phyloP scores from a whole-genome alignment of 2,888 invertebrate species.

The Octodonta nipae region DNA sequence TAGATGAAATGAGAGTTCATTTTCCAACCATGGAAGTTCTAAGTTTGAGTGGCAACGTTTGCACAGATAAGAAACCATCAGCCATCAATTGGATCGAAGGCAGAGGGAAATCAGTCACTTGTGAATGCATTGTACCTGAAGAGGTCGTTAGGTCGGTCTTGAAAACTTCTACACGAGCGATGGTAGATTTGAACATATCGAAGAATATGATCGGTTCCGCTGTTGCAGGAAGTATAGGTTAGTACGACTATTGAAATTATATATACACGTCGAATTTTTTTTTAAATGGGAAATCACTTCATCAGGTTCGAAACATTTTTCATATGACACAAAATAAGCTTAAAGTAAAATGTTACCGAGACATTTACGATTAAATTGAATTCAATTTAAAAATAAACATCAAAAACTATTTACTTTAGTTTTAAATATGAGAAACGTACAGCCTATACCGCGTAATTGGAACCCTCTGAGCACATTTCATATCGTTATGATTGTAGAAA shows the following conservation, averaged over 20 bases:
- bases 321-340: too few species aligned
- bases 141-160: conserved; percentile 60
- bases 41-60: conserved; percentile 91
- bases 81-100: conserved; percentile 89
- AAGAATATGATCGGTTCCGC: conserved; percentile 92
- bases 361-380: too few species aligned
- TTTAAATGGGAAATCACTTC: too few species aligned
- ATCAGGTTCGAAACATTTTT: too few species aligned
- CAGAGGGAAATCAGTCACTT: conserved; percentile 87
- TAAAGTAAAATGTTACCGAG: too few species aligned
- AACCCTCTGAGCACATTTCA: too few species aligned
- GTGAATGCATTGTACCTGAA: conserved; percentile 71
- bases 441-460: too few species aligned
- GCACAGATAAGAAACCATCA: conserved; percentile 92
- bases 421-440: too few species aligned
- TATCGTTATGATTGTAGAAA: too few species aligned
- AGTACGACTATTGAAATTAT: conserved; percentile 9
- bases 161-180: conserved; percentile 69
- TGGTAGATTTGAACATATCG: conserved; percentile 77
- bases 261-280: too few species aligned
- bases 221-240: conserved; percentile 76
- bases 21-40: conserved; percentile 31
- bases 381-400: too few species aligned
- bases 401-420: too few species aligned
- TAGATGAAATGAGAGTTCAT: not conserved